Base-by-base conservation (phyloP, 2,113 vertebrate species). In the Calidris pugnax region DNA sequence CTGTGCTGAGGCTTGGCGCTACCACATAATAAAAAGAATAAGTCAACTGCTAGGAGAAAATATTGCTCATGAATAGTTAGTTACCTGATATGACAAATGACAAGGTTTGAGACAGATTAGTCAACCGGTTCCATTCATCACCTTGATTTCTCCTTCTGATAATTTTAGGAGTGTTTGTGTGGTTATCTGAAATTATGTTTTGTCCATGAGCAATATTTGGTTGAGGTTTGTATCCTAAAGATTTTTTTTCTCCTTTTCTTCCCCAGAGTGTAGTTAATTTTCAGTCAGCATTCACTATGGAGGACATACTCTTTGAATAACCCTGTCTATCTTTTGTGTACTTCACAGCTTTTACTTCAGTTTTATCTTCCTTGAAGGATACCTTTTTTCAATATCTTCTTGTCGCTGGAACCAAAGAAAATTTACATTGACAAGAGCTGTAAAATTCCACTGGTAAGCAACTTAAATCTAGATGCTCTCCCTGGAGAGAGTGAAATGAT, bases 391-490 rank as follows among this genome's bases (percentile, higher is more conserved):
- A 57, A 3, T 68, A 85, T 82, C 71, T 89, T 45, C 28, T 74
- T 87, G 43, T 76, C 41, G 59, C 37, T 89, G 59, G 45, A 91
- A 57, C 37, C 21, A 20, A 50, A 91, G 57, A 94, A 92, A 87
- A 93, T 95, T 91, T 94, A 69, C 47, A 39, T 89, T 89, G 90
- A 95, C 53, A 69, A 89, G 67, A 89, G 71, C 71, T 69, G 67
- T 92, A 91, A 89, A 89, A 93, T 89, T 94, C 69, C 75, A 47
- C 71, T 83, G 67, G 75, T 80, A 94, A 93, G 91, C 59, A 87
- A 67, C 77, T 83, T 91, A 78, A 91, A 85, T 27, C 57, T 87
- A 76, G n/a, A 89, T 83, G 50, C 23, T 85, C 78, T 95, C 74
- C 89, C 67, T 71, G 26, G 81, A 89, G 94, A 96, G 18, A 66